These are phyloP conservation scores for Parnassius apollo DNA, from an alignment of 2,888 invertebrate genomes.

Conservation along the genomic window DNA sequence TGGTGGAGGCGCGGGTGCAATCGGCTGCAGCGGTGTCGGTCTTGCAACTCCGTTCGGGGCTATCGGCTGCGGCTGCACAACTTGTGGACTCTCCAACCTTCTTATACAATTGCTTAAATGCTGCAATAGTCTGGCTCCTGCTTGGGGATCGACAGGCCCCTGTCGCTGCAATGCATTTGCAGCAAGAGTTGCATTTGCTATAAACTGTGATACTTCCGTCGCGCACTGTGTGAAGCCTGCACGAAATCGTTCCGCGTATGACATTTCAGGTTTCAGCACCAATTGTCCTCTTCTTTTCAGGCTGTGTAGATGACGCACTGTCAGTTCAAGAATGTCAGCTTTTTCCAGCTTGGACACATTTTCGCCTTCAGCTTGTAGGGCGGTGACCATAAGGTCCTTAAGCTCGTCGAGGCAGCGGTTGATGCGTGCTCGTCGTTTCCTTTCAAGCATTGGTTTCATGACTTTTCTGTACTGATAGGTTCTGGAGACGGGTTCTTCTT, in stretches of 20 bases:
- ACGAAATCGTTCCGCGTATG: constrained; percentile 90
- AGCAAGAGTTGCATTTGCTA: constrained; percentile 84
- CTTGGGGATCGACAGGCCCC: constrained; percentile 88
- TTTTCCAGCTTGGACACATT: constrained; percentile 93
- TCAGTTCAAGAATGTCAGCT: constrained; percentile 92
- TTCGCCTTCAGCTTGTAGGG: constrained; percentile 92
- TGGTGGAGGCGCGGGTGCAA: constrained; percentile 48
- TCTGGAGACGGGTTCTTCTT: constrained; percentile 87
- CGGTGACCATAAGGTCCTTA: constrained; percentile 93
- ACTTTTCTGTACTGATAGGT: constrained; percentile 96
- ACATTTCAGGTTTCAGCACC: constrained; percentile 82
- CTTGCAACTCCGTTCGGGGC: constrained; percentile 76
- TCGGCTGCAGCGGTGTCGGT: constrained; percentile 68
- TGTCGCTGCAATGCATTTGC: constrained; percentile 85
- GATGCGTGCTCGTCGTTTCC: constrained; percentile 92
- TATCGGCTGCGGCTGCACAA: constrained; percentile 70
- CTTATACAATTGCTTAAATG: constrained; percentile 86
- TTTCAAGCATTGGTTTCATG: constrained; percentile 94
- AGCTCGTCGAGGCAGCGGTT: constrained; percentile 94
- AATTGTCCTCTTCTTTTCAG: constrained; percentile 85
- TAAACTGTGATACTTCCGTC: constrained; percentile 90
- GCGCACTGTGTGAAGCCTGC: constrained; percentile 94
- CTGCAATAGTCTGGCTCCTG: constrained; percentile 91
- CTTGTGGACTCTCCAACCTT: constrained; percentile 87
- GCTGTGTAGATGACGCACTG: constrained; percentile 92